Evolutionary conservation across 2,888 invertebrate genomes (phyloP).

Genomic region (Corbicula japonica): DNA sequence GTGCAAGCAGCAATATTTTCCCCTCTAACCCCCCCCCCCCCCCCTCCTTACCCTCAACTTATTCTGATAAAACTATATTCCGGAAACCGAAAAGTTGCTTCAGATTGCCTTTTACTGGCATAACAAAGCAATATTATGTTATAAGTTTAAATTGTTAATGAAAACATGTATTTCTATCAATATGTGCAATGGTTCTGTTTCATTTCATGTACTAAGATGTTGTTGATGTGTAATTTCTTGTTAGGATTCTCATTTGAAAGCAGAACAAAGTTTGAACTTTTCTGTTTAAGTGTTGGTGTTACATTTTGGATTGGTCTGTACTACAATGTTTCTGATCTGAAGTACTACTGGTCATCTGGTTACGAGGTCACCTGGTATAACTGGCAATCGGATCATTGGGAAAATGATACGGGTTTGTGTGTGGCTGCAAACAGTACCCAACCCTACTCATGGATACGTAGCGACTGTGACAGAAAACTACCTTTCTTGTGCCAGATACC

Average conservation of each 20-base stretch:
- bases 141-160: too few species aligned
- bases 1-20: too few species aligned
- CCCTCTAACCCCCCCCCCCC: too few species aligned
- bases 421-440: constrained; percentile 13
- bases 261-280: neutral
- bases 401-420: constrained; percentile 7
- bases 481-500: constrained; percentile 50
- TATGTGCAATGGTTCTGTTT: neutral
- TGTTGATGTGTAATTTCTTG: neutral
- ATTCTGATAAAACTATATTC: too few species aligned
- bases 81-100: too few species aligned
- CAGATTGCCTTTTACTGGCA: too few species aligned
- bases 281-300: neutral
- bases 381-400: constrained; percentile 27
- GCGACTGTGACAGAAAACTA: constrained; percentile 18
- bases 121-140: too few species aligned
- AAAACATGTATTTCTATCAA: too few species aligned
- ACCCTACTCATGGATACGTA: constrained; percentile 39
- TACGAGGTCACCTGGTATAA: constrained; percentile 45
- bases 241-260: neutral
- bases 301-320: constrained; percentile 52
- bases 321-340: neutral
- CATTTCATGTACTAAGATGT: neutral
- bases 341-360: constrained; percentile 36
- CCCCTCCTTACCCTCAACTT: too few species aligned